Evolutionary conservation across 2,888 invertebrate species (phyloP), one percentile per base, ranked within the genome.

Genomic region (Plutella xylostella): DNA sequence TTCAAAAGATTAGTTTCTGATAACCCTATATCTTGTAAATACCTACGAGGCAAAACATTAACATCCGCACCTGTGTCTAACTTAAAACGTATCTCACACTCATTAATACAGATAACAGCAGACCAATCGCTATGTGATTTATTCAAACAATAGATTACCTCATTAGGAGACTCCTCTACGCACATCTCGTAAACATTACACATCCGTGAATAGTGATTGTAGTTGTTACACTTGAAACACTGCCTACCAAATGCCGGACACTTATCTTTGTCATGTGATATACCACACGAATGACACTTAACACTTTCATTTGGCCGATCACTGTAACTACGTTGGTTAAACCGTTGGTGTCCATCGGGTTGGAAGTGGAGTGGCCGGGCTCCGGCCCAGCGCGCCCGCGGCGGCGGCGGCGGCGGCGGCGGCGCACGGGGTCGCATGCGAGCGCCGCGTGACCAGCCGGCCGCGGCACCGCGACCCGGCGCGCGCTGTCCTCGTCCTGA

Each of bases 171-270:
- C 7, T 37, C 37, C 12, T 20, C 2, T 3, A 37, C 11, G 6
- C 12, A 28, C 14, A 30, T 30, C 14, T 38, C 20, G 3, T 17
- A 12, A 14, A 12, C 7, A 14, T 14, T 11, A 14, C 44, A 44
- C 19, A 44, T 19, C 12, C 30, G 19, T 7, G 38, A 6, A 20
- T 14, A 44, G 21, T 44, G 44, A 20, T 44, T 44, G 6, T 14
- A 30, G 15, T 28, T 38, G 19, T 42, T 42, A 30, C 45, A 45
- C 20, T 34, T 35, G 7, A 15, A 11, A 34, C 41, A 45, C 7
- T 22, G 28, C 28, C 20, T 28, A 15, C 45, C 45, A 30, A 21
- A 45, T 12, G 45, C 42, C 1, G 45, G 45, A 28, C 45, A 45
- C 20, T 34, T 28, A 7, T 20, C n/a, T 20, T 28, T 28, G 2